Evolutionary conservation across 2,797 vertebrate genomes (phyloP).

Genomic region (Cyprinella venusta): DNA sequence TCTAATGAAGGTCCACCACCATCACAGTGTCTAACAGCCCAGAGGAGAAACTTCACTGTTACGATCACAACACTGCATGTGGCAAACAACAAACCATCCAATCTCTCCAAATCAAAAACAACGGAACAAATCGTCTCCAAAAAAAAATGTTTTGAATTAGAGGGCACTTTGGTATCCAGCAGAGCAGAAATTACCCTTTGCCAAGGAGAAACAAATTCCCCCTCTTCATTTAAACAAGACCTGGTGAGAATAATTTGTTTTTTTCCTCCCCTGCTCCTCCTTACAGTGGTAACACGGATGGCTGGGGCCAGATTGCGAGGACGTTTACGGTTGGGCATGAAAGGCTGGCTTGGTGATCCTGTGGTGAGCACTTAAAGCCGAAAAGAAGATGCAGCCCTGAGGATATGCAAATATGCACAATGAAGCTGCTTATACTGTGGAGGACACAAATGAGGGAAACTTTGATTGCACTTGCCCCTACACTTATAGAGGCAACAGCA

Average conservation of each 20-base stretch:
- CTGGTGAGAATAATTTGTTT: conserved; percentile 54
- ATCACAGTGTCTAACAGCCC: conserved; percentile 36
- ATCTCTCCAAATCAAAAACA: conserved; percentile 15
- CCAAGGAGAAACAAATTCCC: conserved; percentile 47
- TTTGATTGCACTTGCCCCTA: conserved; percentile 32
- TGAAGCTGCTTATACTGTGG: conserved; percentile 19
- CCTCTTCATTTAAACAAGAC: conserved; percentile 48
- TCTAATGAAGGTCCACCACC: background rate
- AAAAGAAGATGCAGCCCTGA: conserved; percentile 42
- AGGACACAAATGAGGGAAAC: conserved; percentile 27
- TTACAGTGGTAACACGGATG: conserved; percentile 59
- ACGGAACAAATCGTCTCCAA: conserved; percentile 8
- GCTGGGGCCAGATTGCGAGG: conserved; percentile 61
- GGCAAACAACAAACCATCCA: conserved; percentile 6
- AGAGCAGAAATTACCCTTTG: conserved; percentile 51
- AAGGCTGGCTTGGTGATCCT: conserved; percentile 48
- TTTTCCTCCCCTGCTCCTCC: conserved; percentile 32
- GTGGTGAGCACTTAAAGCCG: conserved; percentile 51
- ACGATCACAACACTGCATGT: conserved; percentile 21
- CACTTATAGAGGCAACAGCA: conserved; percentile 20
- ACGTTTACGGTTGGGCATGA: conserved; percentile 52
- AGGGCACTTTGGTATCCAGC: conserved; percentile 41
- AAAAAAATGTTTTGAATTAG: conserved; percentile 38
- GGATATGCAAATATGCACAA: conserved; percentile 46
- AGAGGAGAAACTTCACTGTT: conserved; percentile 14